Conservation (phyloP, 1,140 invertebrate genomes). For the Listronotus bonariensis region DNA sequence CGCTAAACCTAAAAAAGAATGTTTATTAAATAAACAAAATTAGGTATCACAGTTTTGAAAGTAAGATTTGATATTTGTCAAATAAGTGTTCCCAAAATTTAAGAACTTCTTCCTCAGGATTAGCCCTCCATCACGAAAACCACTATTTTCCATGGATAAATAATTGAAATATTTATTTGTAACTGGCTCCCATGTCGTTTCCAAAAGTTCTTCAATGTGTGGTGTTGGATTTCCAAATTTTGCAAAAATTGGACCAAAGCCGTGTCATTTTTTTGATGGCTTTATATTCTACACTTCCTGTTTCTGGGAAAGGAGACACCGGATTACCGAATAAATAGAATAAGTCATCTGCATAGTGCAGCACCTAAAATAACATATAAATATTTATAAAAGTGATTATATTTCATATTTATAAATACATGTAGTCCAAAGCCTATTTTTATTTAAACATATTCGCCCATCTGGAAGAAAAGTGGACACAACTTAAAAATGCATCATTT, state of each 20-base stretch:
- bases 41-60: constrained; percentile 23
- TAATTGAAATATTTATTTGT: constrained; percentile 55
- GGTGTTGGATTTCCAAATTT: constrained; percentile 59
- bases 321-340: constrained; percentile 64
- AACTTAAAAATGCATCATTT: too few species aligned
- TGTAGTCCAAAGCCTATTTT: too few species aligned
- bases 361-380: constrained; percentile 7
- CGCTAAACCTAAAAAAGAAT: not conserved
- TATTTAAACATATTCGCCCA: too few species aligned
- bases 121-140: constrained; percentile 20
- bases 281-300: constrained; percentile 48
- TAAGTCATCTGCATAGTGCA: constrained; percentile 66
- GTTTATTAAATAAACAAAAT: not conserved
- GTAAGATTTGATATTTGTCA: constrained; percentile 13
- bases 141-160: constrained; percentile 49
- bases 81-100: constrained; percentile 44
- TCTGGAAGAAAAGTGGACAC: too few species aligned
- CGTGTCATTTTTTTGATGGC: constrained; percentile 59
- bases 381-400: too few species aligned
- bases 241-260: constrained; percentile 62
- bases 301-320: constrained; percentile 50
- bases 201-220: constrained; percentile 44
- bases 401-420: too few species aligned
- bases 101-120: constrained; percentile 40
- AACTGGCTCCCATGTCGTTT: constrained; percentile 58